Conservation (phyloP, 2,113 vertebrate species). For the Silurus asotus region DNA sequence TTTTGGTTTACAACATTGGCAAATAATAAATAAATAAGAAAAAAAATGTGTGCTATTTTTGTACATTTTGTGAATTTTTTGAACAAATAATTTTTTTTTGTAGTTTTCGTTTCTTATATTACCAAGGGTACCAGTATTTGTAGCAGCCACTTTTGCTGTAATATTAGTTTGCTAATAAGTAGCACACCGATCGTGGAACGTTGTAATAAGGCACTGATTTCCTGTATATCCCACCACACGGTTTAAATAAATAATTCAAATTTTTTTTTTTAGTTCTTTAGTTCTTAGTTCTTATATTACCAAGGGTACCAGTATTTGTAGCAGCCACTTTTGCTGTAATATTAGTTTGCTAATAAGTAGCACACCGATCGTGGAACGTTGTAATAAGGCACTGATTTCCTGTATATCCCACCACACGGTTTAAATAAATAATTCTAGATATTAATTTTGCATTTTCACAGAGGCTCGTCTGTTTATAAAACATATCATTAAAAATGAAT, state of each 20-base stretch:
- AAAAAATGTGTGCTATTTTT: no score
- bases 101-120: no score
- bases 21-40: no score
- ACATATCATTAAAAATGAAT: not conserved
- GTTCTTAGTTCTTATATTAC: no score
- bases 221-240: not conserved
- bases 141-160: no score
- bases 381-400: not conserved
- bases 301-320: no score
- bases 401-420: not conserved
- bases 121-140: no score
- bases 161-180: not conserved
- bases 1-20: no score
- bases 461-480: not conserved
- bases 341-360: not conserved
- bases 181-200: not conserved
- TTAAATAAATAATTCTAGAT: not conserved
- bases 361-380: not conserved
- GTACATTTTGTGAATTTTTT: no score
- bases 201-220: not conserved
- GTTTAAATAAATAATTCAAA: not conserved
- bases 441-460: not conserved
- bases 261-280: no score
- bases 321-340: no score
- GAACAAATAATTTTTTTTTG: no score